Base-by-base conservation (phyloP, 2,113 vertebrate genomes). In the Thunnus thynnus region DNA sequence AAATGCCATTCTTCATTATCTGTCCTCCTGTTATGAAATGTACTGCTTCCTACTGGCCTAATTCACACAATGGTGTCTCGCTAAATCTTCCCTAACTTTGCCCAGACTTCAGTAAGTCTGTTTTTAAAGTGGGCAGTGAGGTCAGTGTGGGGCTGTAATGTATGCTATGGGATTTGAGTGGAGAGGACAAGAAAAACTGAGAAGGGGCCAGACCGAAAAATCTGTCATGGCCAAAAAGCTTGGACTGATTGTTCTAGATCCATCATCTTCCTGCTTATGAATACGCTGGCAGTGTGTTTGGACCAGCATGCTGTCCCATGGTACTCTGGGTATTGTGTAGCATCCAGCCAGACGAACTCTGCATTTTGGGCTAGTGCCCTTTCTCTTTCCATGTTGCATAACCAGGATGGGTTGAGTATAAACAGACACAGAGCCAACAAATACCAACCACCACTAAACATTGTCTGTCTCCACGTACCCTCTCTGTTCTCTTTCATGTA, bases 161-260 rank as follows among this genome's bases (percentile, higher is more conserved):
- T n/a, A 30, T 14, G 57, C 20, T 54, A 16, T 71, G 54, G 50
- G 48, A 73, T 64, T 60, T 50, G 41, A 44, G 55, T 61, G 9
- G 47, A 72, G 12, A 27, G n/a, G 18, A 61, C 25, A 55, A 65
- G 57, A 80, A 80, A 22, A 80, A 65, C 67, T 62, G 60, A 56
- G 75, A 76, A 55, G 51, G 55, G 27, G 74, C 79, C 80, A 76
- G 60, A 68, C 41, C 17, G 81, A 90, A 88, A 80, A 85, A 89
- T 81, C 74, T 72, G 76, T 47, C 66, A 61, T 47, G 30, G 72
- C 57, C 67, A 86, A 58, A 85, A 68, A 56, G 14, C 67, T 58
- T 48, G 72, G 16, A 83, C 83, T 65, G 78, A 82, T 91, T 92
- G 78, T 87, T 83, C 76, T 79, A 69, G 50, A 88, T 83, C 85